phyloP scores from a whole-genome alignment of 2,888 invertebrate species.

The Osmoderma eremita region DNA sequence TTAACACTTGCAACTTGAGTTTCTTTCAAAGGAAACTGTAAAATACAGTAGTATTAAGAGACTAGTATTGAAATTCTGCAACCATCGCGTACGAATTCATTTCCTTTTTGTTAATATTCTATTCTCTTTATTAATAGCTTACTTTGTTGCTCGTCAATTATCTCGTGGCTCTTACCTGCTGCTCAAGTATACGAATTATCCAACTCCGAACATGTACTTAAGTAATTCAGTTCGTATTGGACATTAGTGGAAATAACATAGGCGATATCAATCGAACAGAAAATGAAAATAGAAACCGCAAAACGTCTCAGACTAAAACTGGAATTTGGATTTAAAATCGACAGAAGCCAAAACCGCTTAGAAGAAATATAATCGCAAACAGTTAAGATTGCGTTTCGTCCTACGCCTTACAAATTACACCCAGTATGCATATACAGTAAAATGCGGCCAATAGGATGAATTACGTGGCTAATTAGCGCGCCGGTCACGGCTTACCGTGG shows the following conservation, averaged over 20 bases:
- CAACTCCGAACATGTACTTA: neutral
- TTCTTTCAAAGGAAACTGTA: too few species aligned
- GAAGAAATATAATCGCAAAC: constrained; percentile 25
- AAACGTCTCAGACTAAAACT: neutral
- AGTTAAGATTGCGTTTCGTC: constrained; percentile 33
- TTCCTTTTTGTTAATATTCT: too few species aligned
- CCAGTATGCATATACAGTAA: constrained; percentile 21
- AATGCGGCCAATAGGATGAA: constrained; percentile 36
- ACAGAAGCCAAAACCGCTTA: constrained; percentile 3
- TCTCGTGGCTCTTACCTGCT: neutral
- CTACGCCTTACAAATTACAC: constrained; percentile 32
- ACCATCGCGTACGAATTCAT: too few species aligned
- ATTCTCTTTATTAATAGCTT: too few species aligned
- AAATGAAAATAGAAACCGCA: constrained; percentile 1
- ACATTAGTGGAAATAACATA: constrained; percentile 4
- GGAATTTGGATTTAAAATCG: neutral
- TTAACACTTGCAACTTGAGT: too few species aligned
- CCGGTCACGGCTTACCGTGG: constrained; percentile 4
- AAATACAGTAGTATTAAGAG: too few species aligned
- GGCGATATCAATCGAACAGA: neutral
- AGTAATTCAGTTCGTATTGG: constrained; percentile 14
- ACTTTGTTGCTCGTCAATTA: constrained; percentile 5
- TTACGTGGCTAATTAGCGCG: constrained; percentile 36
- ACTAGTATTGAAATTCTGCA: too few species aligned
- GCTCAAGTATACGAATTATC: constrained; percentile 1